Conservation (phyloP, 1,140 invertebrate genomes). For the Dinothrombium tinctorium region DNA sequence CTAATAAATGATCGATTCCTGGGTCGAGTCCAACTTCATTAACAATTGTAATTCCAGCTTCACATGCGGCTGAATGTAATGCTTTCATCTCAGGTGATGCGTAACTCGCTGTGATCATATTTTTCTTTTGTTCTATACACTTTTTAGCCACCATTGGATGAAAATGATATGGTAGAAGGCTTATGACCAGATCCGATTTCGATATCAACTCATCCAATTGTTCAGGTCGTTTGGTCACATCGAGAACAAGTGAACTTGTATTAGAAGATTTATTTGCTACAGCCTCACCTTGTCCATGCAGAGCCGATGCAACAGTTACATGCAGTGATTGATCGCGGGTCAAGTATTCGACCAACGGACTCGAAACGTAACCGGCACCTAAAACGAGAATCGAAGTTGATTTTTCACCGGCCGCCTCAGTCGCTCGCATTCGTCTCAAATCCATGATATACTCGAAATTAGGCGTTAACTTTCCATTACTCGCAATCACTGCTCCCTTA, state of each 20-base stretch:
- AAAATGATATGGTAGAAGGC: constrained; percentile 69
- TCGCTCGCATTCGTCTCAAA: constrained; percentile 31
- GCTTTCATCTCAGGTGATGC: constrained; percentile 53
- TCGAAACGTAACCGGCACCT: constrained; percentile 81
- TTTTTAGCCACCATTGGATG: constrained; percentile 56
- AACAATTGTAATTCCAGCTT: constrained; percentile 68
- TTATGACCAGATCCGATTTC: constrained; percentile 56
- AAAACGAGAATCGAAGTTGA: constrained; percentile 48
- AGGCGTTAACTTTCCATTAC: constrained; percentile 71
- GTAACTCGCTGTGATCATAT: constrained; percentile 94
- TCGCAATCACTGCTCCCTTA: constrained; percentile 74
- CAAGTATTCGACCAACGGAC: constrained; percentile 71
- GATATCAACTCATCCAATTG: constrained; percentile 42
- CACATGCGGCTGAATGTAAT: constrained; percentile 47
- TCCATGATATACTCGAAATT: constrained; percentile 88
- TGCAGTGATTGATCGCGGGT: constrained; percentile 46
- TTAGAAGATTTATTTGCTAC: constrained; percentile 48
- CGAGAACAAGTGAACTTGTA: constrained; percentile 52
- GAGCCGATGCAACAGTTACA: constrained; percentile 38
- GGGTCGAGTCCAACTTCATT: constrained; percentile 93
- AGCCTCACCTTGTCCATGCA: constrained; percentile 40
- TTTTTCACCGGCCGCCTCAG: constrained; percentile 7
- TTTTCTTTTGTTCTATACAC: constrained; percentile 58
- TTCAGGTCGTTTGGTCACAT: constrained; percentile 42
- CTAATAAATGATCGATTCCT: constrained; percentile 88